Percentiles rank a stretch among this genome's conserved stretches.
Conservation (phyloP, 1,140 invertebrate species). For the Luehdorfia chinensis region DNA sequence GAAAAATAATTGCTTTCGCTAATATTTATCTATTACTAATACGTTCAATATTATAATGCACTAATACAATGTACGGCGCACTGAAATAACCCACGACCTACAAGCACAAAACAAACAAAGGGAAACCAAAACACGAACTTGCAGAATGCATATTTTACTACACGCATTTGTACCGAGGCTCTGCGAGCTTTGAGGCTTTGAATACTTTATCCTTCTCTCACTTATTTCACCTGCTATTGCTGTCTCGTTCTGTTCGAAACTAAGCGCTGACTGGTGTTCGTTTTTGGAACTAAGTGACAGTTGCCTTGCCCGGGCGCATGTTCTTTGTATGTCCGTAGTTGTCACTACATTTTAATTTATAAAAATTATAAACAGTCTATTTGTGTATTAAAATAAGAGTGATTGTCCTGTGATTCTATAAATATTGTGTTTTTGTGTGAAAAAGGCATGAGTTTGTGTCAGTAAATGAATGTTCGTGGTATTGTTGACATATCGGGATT, state of each 20-base stretch:
- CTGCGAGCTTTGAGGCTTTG: constrained; percentile 61
- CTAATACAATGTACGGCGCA: background rate
- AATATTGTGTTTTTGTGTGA: constrained; percentile 27
- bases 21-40: no score
- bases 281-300: constrained; percentile 48
- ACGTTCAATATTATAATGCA: constrained; percentile 2
- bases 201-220: constrained; percentile 31
- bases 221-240: constrained; percentile 20
- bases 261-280: constrained; percentile 46
- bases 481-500: constrained; percentile 65
- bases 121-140: constrained; percentile 16
- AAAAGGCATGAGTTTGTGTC: constrained; percentile 52
- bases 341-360: constrained; percentile 7
- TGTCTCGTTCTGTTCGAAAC: constrained; percentile 30
- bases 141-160: constrained; percentile 17
- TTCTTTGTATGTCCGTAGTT: constrained; percentile 37
- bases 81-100: constrained; percentile 11
- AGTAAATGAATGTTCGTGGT: constrained; percentile 69
- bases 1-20: no score
- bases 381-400: constrained; percentile 6
- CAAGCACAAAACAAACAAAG: constrained; percentile 16
- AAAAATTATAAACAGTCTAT: constrained; percentile 7
- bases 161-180: constrained; percentile 9
- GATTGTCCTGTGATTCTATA: constrained; percentile 21
- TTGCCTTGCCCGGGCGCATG: constrained; percentile 54